A percentile compares a stretch with the other conserved stretches of the same genome.
Evolutionary conservation across 2,797 vertebrate species (phyloP).

Genomic region (Rhadinocentrus ornatus): DNA sequence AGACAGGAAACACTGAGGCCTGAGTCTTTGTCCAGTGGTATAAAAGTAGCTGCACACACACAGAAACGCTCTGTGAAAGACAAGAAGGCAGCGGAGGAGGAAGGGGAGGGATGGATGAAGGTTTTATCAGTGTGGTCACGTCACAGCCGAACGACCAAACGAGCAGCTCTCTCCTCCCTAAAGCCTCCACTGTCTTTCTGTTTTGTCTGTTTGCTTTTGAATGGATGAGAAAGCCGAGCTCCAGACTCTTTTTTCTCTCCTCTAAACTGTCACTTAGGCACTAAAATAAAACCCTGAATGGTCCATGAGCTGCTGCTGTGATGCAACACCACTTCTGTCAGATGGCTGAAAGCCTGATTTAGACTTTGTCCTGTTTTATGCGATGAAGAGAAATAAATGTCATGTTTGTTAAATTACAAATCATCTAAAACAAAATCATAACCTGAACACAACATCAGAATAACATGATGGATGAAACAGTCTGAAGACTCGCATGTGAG

Average conservation of each 20-base stretch:
- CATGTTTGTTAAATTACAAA: no score
- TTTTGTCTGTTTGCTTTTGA: constrained; percentile 33
- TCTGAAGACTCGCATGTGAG: no score
- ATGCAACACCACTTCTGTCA: neutral
- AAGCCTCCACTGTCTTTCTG: constrained; percentile 7
- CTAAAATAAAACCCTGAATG: constrained; percentile 4
- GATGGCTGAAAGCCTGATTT: no score
- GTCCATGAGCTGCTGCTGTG: neutral
- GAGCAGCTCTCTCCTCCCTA: constrained; percentile 10
- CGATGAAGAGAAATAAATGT: no score
- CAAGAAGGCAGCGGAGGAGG: constrained; percentile 10
- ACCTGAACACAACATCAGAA: no score
- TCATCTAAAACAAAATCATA: no score
- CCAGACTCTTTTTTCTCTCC: constrained; percentile 11
- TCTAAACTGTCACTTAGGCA: constrained; percentile 24
- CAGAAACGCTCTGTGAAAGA: constrained; percentile 32
- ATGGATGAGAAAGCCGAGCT: constrained; percentile 38
- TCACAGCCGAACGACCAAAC: constrained; percentile 36
- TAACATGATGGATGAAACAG: no score
- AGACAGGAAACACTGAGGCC: constrained; percentile 74
- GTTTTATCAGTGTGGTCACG: constrained; percentile 68
- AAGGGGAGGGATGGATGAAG: constrained; percentile 1
- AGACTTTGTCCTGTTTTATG: no score
- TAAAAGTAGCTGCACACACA: constrained; percentile 47
- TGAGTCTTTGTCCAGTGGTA: constrained; percentile 54